Base-by-base conservation (phyloP, 2,113 vertebrate species). In the Nematolebias whitei region DNA sequence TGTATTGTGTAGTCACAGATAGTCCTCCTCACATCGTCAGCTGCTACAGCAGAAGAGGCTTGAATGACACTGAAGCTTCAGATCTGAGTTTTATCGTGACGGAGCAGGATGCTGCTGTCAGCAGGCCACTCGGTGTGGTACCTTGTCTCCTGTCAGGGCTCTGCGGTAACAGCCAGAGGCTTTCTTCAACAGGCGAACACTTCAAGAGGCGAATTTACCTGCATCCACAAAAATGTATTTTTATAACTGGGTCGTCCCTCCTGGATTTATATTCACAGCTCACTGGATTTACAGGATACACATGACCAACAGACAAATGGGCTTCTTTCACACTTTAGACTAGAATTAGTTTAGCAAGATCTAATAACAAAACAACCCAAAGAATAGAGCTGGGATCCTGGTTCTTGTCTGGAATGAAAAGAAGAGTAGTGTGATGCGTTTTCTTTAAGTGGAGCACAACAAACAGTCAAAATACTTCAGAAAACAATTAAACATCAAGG, bases 31-130 rank as follows among this genome's bases (percentile, higher is more conserved):
- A 40, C 54, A 24, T 20, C 54, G 16, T 23, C 13, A 16, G 20
- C 23, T 52, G 71, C 39, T 39, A 16, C 51, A 64, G 63, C 56
- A 35, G 52, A 66, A 41, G 43, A 49, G 52, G 52, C 3, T 49
- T 40, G 56, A 65, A 29, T 11, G 2, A 53, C 58, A 9, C 7
- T 4, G 71, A 71, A 62, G 53, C 26, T 22, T 73, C 50, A 43
- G 48, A 73, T 65, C 15, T 61, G 3, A 13, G 61, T 23, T 59
- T 74, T 80, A 70, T 85, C 82, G 0, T 23, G 57, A 18, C 47
- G 22, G 62, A 68, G 61, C 77, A 71, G 71, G 71, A 74, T 32
- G 50, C 22, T n/a, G 69, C 43, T 45, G 59, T 71, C 73, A 76
- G 75, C 52, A 0, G 65, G 54, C 45, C 57, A 41, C 62, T 55